Conservation (phyloP, 2,888 invertebrate genomes). For the Erpobdella octoculata region DNA sequence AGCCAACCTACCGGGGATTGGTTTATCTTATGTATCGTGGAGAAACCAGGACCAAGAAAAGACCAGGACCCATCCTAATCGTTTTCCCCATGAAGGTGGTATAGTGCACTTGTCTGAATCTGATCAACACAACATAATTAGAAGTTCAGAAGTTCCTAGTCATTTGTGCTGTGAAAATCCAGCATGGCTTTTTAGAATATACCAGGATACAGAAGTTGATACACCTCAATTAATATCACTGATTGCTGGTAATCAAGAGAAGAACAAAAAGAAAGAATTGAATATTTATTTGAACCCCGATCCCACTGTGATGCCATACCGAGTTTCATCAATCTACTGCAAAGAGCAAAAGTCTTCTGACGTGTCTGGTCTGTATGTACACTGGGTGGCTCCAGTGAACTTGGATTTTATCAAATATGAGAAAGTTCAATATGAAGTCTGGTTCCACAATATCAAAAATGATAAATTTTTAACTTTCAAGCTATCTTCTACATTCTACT, state of each 20-base stretch:
- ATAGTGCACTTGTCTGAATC: constrained; percentile 47
- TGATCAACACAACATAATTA: constrained; percentile 45
- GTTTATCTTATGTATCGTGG: constrained; percentile 52
- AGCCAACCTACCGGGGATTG: constrained; percentile 44
- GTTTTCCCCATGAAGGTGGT: constrained; percentile 50
- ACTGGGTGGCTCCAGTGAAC: constrained; percentile 44
- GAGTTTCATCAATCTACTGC: constrained; percentile 26
- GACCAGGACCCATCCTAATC: constrained; percentile 49
- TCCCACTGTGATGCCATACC: constrained; percentile 21
- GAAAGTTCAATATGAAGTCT: constrained; percentile 41
- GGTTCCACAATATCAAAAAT: constrained; percentile 38
- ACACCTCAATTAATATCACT: constrained; percentile 38
- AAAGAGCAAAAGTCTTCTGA: background rate
- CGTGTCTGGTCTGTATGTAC: constrained; percentile 27
- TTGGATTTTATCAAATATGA: constrained; percentile 18
- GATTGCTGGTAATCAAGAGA: constrained; percentile 35
- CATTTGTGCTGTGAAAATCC: constrained; percentile 55
- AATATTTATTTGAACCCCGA: background rate
- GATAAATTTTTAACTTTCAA: constrained; percentile 36
- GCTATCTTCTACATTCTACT: constrained; percentile 27
- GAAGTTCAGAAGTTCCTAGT: constrained; percentile 46
- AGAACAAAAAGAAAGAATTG: background rate
- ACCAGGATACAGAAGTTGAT: constrained; percentile 55
- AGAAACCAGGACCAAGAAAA: constrained; percentile 46
- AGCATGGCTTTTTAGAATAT: constrained; percentile 55